These are phyloP conservation scores for Picus viridis DNA, from an alignment of 2,797 vertebrate species.

Conservation along the genomic window DNA sequence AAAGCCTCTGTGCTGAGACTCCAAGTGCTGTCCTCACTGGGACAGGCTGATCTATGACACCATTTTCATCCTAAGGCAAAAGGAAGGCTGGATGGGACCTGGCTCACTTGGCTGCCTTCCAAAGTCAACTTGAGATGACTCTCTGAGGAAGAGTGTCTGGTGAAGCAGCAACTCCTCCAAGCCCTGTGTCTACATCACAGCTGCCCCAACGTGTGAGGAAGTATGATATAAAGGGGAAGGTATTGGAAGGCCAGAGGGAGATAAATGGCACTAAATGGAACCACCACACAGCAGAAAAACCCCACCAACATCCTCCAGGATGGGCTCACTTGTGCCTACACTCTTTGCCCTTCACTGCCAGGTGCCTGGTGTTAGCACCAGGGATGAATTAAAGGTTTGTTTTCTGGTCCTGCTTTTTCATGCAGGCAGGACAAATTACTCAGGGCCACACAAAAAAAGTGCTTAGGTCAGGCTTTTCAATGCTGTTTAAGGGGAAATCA, in stretches of 20 bases:
- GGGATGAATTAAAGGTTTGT: not conserved
- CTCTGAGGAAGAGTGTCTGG: not conserved
- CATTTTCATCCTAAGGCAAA: not conserved
- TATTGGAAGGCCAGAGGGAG: not conserved
- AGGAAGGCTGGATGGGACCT: not conserved
- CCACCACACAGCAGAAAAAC: not conserved
- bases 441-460: constrained; percentile 13
- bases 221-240: not conserved
- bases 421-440: constrained; percentile 50
- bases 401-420: constrained; percentile 43
- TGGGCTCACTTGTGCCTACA: not conserved
- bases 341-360: rapidly evolving
- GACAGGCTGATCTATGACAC: not conserved
- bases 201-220: rapidly evolving
- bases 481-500: constrained; percentile 18
- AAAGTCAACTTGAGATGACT: not conserved
- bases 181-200: rapidly evolving
- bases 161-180: not conserved
- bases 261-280: not conserved
- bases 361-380: not conserved
- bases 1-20: not conserved
- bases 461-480: constrained; percentile 58
- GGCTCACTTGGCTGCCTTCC: not conserved
- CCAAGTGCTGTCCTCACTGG: not conserved
- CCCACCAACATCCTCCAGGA: not conserved